Conservation (phyloP, 2,797 vertebrate genomes). For the Sebastes miniatus region DNA sequence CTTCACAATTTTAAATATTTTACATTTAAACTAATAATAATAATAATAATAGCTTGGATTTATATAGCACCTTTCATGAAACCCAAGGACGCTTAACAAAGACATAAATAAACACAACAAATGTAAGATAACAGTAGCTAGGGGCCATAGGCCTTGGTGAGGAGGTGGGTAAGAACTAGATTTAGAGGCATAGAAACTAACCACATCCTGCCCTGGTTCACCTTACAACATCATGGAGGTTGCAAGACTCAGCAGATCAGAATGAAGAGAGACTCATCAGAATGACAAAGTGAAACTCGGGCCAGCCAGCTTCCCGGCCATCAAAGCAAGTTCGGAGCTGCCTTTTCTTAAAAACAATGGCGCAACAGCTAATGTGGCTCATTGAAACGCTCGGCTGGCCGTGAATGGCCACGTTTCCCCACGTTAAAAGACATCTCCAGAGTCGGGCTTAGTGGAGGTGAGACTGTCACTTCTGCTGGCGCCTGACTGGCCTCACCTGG, state of each 20-base stretch:
- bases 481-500: constrained; percentile 76
- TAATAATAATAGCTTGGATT: too few species aligned
- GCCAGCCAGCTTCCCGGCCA: constrained; percentile 55
- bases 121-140: too few species aligned
- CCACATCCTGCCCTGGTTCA: constrained; percentile 25
- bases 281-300: constrained; percentile 56
- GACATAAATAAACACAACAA: too few species aligned
- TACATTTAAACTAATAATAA: neutral
- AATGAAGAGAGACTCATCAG: constrained; percentile 48
- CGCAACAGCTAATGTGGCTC: constrained; percentile 82
- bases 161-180: neutral
- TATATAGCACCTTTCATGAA: too few species aligned
- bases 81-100: too few species aligned
- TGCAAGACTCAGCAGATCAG: constrained; percentile 64
- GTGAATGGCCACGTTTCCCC: constrained; percentile 79
- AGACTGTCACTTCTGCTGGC: constrained; percentile 78
- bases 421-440: constrained; percentile 76
- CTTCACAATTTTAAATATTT: neutral
- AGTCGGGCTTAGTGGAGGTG: constrained; percentile 67
- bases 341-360: constrained; percentile 77
- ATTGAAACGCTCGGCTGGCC: constrained; percentile 78
- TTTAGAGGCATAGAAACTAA: neutral
- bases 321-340: constrained; percentile 84
- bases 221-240: constrained; percentile 23
- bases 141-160: too few species aligned